A percentile compares a stretch with the other conserved stretches of the same genome.
phyloP scores from a whole-genome alignment of 92 coral and sea anemone genomes.

The Zoanthus sociatus region DNA sequence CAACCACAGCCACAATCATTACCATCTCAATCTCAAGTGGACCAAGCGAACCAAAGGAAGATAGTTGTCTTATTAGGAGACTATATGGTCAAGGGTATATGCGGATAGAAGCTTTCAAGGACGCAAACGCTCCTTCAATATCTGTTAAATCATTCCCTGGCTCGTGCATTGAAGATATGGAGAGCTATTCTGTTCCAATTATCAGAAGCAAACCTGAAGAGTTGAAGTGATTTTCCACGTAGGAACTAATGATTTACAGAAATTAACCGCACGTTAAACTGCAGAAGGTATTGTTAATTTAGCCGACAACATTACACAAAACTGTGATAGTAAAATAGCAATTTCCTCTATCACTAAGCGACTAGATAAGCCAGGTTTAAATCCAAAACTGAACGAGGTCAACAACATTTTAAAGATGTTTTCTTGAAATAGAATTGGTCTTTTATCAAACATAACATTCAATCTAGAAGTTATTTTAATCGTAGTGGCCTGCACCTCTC shows the following conservation, averaged over 20 bases:
- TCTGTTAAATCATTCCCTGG: conserved; percentile 31
- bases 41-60: not conserved
- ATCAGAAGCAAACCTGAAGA: conserved; percentile 14
- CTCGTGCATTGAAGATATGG: not conserved
- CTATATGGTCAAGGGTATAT: not conserved
- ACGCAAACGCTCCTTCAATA: conserved; percentile 3
- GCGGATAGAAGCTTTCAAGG: conserved; percentile 7
- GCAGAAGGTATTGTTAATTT: conserved; percentile 33
- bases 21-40: not conserved
- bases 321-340: conserved; percentile 25
- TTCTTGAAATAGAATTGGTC: conserved; percentile 17
- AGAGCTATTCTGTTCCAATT: conserved; percentile 10
- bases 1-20: conserved; percentile 6
- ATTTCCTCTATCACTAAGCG: conserved; percentile 24
- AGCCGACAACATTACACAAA: conserved; percentile 49
- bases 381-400: conserved; percentile 2
- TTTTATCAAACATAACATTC: conserved; percentile 8
- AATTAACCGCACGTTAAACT: conserved; percentile 4
- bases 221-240: conserved; percentile 9
- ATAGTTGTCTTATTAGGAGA: not conserved
- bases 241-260: conserved; percentile 3
- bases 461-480: not conserved
- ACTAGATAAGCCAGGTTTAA: conserved; percentile 8
- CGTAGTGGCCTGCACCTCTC: conserved; percentile 16
- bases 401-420: conserved; percentile 14